Base-by-base conservation (phyloP, 2,797 vertebrate genomes). In the Macroramphosus scolopax region DNA sequence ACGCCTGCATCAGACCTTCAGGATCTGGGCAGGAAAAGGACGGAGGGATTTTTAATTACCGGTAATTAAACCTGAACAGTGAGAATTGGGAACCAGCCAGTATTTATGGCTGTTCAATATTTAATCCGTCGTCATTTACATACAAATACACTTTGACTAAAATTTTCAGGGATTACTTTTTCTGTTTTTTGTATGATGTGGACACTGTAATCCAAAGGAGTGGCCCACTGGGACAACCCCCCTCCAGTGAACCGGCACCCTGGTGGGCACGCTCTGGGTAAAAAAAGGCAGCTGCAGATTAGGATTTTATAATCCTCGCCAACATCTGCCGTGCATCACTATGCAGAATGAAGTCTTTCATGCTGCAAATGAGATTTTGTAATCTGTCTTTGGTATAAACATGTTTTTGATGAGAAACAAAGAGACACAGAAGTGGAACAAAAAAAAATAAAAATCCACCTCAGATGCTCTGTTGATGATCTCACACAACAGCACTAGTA, bases 1-100 rank as follows among this genome's bases (percentile, higher is more conserved):
- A 38, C 5, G 93, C 93, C 65, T 95, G 93, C 93, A 94, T 96
- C 38, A 96, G 73, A 17, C 87, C 89, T 68, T 90, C 93, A 1
- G 94, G 93, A 39, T 92, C 94, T 94, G 32, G 24, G 51, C 28
- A 34, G 11, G 22, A n/a, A n/a, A n/a, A n/a, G n/a, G n/a, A n/a
- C n/a, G n/a, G n/a, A n/a, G n/a, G n/a, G n/a, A n/a, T n/a, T n/a
- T n/a, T n/a, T n/a, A n/a, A n/a, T n/a, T n/a, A 42, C 12, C 67
- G 8, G 11, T 20, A 36, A 33, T 48, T 1, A 18, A 40, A 53
- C 16, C 8, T 10, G 7, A 32, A 32, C 1, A 4, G 2, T 25
- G 10, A 32, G 44, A n/a, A n/a, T n/a, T 43, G n/a, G 5, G 9
- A 33, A 25, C 10, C 13, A 15, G 13, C 31, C 7, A 15, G 3